Evolutionary conservation across 1,140 invertebrate species (phyloP).

Genomic region (Drosophila oshimai): DNA sequence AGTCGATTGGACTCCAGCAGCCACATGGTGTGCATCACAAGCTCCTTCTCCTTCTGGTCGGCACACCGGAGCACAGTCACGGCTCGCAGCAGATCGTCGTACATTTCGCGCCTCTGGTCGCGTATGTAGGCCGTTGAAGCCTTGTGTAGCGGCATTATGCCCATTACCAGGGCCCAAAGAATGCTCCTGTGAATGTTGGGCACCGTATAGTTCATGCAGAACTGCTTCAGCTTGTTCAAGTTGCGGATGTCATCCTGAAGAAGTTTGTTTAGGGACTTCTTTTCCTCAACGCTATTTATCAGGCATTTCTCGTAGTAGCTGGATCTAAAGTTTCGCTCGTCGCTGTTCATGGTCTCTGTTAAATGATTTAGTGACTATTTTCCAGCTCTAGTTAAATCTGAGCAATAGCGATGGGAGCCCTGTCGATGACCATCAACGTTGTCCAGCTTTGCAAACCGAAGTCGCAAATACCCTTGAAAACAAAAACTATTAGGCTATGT

Average conservation of each 20-base stretch:
- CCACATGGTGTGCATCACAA: conserved; percentile 90
- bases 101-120: conserved; percentile 88
- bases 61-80: conserved; percentile 86
- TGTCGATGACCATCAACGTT: not conserved
- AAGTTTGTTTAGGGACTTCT: conserved; percentile 95
- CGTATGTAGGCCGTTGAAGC: conserved; percentile 89
- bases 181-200: conserved; percentile 91
- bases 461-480: not conserved
- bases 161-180: conserved; percentile 93
- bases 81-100: conserved; percentile 88
- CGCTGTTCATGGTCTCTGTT: conserved; percentile 83
- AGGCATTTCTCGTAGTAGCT: conserved; percentile 93
- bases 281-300: conserved; percentile 93
- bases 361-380: too few species aligned
- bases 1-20: conserved; percentile 87
- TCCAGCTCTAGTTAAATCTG: not conserved
- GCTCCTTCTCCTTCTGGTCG: conserved; percentile 83
- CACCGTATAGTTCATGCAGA: conserved; percentile 92
- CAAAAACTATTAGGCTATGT: not conserved
- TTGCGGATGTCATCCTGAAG: conserved; percentile 94
- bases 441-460: not conserved
- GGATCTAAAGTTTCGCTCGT: conserved; percentile 94
- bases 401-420: conserved; percentile 1
- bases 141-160: conserved; percentile 87
- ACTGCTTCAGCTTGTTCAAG: conserved; percentile 91